phyloP scores from a whole-genome alignment of 2,888 invertebrate genomes.

The Caenorhabditis sp. region DNA sequence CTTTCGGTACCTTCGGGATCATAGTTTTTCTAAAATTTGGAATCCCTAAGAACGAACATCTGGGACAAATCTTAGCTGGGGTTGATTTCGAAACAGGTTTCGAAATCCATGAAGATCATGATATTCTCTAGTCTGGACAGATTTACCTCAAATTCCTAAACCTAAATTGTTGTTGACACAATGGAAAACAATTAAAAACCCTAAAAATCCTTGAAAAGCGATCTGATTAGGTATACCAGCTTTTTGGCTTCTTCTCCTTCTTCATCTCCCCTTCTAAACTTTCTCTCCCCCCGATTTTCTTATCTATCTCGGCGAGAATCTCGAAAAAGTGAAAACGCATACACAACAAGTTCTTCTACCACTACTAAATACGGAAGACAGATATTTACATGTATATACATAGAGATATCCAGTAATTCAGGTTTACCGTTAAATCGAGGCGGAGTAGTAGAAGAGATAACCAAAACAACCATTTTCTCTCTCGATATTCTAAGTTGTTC shows the following conservation, averaged over 20 bases:
- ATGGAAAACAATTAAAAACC: background rate
- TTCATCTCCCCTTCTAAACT: background rate
- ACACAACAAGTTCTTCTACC: background rate
- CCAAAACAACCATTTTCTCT: background rate
- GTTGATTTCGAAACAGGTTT: too few relatives aligned
- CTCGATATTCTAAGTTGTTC: background rate
- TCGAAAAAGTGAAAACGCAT: background rate
- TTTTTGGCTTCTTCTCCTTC: background rate
- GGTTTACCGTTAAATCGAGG: background rate
- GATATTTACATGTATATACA: background rate
- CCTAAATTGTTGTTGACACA: too few relatives aligned
- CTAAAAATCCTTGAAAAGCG: background rate
- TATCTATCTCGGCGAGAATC: background rate
- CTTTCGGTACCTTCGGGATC: too few relatives aligned
- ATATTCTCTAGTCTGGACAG: too few relatives aligned
- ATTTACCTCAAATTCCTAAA: too few relatives aligned
- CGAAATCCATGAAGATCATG: too few relatives aligned
- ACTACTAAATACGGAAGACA: background rate
- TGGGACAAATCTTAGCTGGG: too few relatives aligned
- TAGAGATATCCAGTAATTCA: background rate
- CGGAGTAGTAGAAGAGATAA: background rate
- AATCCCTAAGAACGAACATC: too few relatives aligned
- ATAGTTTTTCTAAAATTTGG: too few relatives aligned
- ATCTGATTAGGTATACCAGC: background rate
- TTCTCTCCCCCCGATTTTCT: background rate